These are phyloP conservation scores for Scaptomyza caliginosa DNA, from an alignment of 2,888 invertebrate species.

Conservation along the genomic window DNA sequence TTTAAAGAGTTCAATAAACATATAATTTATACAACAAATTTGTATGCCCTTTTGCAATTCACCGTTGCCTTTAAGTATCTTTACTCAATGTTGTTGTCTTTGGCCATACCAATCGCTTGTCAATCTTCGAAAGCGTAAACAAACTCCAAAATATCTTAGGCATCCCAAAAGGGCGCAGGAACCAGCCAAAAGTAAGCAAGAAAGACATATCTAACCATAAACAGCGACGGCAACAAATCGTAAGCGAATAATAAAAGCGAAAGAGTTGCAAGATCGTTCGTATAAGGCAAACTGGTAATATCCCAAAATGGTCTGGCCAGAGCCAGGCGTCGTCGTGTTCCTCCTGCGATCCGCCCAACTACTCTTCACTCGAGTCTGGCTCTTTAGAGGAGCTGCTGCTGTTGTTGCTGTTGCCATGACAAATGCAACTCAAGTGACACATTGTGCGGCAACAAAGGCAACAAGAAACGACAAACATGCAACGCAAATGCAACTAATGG, in stretches of 20 bases:
- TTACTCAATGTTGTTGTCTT: not conserved
- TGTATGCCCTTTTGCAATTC: not conserved
- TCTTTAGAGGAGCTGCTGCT: constrained; percentile 49
- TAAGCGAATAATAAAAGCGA: constrained; percentile 64
- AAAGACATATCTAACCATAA: constrained; percentile 65
- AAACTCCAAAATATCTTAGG: constrained; percentile 14
- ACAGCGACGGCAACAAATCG: constrained; percentile 57
- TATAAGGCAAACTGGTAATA: constrained; percentile 70
- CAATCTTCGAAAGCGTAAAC: constrained; percentile 25
- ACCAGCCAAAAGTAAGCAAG: not conserved
- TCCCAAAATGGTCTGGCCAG: constrained; percentile 70
- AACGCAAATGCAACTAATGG: constrained; percentile 68
- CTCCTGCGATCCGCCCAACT: constrained; percentile 20
- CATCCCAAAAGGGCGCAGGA: constrained; percentile 22
- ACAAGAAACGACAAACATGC: constrained; percentile 37
- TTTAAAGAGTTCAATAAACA: not conserved
- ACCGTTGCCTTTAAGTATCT: not conserved
- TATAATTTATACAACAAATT: not conserved
- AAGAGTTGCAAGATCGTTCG: constrained; percentile 44
- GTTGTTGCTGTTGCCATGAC: constrained; percentile 52
- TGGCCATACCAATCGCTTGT: constrained; percentile 21
- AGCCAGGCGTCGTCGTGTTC: constrained; percentile 7
- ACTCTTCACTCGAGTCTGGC: constrained; percentile 36
- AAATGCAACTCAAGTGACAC: constrained; percentile 80
- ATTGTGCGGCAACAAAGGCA: constrained; percentile 66